Conservation (phyloP, 2,888 invertebrate species). For the Oxyteleia sp. region DNA sequence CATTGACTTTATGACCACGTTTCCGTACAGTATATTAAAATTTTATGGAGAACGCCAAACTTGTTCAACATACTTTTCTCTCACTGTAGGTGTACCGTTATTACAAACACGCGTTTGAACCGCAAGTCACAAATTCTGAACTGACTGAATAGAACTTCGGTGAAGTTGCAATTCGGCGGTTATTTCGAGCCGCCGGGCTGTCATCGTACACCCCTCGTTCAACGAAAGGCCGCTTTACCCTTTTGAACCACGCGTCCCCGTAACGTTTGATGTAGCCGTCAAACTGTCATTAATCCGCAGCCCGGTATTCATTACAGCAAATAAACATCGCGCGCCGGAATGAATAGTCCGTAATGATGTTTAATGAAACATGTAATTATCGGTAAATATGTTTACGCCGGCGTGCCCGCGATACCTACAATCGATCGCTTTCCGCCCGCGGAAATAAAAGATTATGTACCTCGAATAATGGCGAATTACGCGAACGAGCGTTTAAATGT, state of each 20-base stretch:
- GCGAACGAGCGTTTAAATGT: neutral
- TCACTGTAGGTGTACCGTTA: too few species aligned
- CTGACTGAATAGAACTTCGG: neutral
- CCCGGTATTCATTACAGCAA: constrained; percentile 2
- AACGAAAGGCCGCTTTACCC: constrained; percentile 5
- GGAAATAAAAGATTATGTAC: neutral
- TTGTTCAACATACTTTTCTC: too few species aligned
- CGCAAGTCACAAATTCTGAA: neutral
- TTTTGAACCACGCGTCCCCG: constrained; percentile 1
- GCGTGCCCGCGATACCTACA: neutral
- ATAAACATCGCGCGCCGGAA: constrained; percentile 19
- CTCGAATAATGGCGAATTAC: neutral
- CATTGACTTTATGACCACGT: too few species aligned
- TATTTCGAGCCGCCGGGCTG: constrained; percentile 6
- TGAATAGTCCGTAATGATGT: constrained; percentile 4
- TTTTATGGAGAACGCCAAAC: too few species aligned
- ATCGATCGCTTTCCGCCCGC: constrained; percentile 21
- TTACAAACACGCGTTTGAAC: too few species aligned
- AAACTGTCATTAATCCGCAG: constrained; percentile 20
- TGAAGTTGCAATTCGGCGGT: constrained; percentile 6
- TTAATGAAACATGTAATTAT: constrained; percentile 35
- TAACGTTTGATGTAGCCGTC: constrained; percentile 24
- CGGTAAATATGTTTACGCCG: constrained; percentile 15
- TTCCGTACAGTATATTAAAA: too few species aligned
- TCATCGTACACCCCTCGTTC: constrained; percentile 2